A percentile compares a stretch with the other conserved stretches of the same genome.
phyloP scores from a whole-genome alignment of 2,888 invertebrate species.

The Cryptus armator region DNA sequence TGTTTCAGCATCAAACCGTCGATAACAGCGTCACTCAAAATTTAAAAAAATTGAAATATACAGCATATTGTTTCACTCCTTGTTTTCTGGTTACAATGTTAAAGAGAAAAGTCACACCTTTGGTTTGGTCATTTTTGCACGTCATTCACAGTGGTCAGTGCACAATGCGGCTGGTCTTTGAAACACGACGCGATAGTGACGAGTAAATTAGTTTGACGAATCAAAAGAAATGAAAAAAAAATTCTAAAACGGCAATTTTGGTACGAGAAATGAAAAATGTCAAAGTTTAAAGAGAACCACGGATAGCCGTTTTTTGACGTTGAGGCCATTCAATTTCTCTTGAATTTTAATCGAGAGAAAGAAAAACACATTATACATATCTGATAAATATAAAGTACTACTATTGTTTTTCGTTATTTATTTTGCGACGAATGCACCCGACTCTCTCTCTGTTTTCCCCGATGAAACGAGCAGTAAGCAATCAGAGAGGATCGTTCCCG shows the following conservation, averaged over 20 bases:
- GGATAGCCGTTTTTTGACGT: neutral
- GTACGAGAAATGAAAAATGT: neutral
- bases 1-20: neutral
- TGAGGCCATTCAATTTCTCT: neutral
- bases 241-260: neutral
- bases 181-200: neutral
- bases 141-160: neutral
- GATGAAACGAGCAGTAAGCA: neutral
- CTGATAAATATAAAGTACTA: neutral
- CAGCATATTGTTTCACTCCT: neutral
- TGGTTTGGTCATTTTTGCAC: neutral
- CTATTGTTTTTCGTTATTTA: neutral
- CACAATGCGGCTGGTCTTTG: neutral
- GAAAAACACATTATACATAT: neutral
- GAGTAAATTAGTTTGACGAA: neutral
- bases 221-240: neutral
- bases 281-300: neutral
- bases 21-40: neutral
- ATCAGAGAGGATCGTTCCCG: neutral
- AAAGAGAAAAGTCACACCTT: too few relatives aligned
- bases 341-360: neutral
- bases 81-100: neutral
- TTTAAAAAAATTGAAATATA: neutral
- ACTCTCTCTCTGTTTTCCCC: slow-evolving; percentile 19
- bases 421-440: neutral